Evolutionary conservation across 1,140 invertebrate species (phyloP), one percentile per base, ranked within the genome.

Genomic region (Coenobita brevimanus): DNA sequence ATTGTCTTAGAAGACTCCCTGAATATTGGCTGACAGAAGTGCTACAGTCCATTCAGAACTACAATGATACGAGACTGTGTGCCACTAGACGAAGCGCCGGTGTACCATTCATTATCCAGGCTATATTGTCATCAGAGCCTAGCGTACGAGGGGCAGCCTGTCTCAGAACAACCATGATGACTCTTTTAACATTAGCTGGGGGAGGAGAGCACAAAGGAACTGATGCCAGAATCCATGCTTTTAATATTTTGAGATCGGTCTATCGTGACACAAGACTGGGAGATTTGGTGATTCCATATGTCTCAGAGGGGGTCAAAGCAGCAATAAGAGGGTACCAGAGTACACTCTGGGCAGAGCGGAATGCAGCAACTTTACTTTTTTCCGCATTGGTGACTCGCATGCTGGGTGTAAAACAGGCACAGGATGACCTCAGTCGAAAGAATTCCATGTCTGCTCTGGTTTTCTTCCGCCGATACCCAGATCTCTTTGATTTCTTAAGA

Each of bases 51-150:
- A 94, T 96, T 6, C 93, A 36, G 92, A 92, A 81, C 92, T 94
- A 82, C 93, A 93, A 87, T 90, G 92, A n/a, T 91, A 92, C 93
- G 6, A 94, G 94, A 91, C 93, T 97, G 36, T 97, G 97, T 92
- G 94, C 96, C 0, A 99, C 97, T 0, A 93, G 98, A 64, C 93
- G 98, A 90, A 98, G 97, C 93, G 98, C 97, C 41, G 98, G 98
- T 15, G 93, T 98, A 73, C 97, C 97, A 1, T 98, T 97, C 92
- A 96, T 98, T 94, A 94, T 98, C 89, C 96, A 97, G 94, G 96
- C 96, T 91, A 91, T 88, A 54, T 21, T 90, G n/a, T 88, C 89
- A 21, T 81, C 86, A 6, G 89, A 90, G 41, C 90, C 91, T 10
- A 88, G 54, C 78, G 64, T 90, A 33, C 80, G 50, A 27, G 64